phyloP scores from a whole-genome alignment of 1,140 invertebrate genomes.

The Glomeris maerens region DNA sequence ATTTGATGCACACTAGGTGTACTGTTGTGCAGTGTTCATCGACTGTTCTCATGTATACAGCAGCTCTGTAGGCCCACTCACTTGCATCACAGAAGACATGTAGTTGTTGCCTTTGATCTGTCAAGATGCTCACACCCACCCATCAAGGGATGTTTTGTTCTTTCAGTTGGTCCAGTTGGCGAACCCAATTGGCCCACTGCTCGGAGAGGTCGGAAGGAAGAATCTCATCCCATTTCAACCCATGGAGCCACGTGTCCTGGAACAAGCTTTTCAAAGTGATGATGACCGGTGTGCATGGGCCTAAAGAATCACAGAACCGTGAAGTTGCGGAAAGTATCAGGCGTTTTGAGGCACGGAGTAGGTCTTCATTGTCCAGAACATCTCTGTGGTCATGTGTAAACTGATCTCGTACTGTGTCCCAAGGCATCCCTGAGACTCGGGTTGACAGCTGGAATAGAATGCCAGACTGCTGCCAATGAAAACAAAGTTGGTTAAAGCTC shows the following conservation, averaged over 20 bases:
- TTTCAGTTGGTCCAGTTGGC: conserved; percentile 12
- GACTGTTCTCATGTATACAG: conserved; percentile 20
- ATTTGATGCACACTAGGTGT: conserved; percentile 23
- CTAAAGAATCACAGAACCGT: conserved; percentile 10
- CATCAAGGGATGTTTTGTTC: conserved; percentile 20
- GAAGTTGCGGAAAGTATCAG: no score
- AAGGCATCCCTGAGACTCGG: no score
- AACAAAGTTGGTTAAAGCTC: no score
- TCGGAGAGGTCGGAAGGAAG: conserved; percentile 6
- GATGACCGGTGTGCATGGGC: conserved; percentile 2
- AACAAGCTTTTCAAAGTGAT: conserved; percentile 10
- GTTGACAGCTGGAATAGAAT: no score
- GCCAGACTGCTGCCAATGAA: no score
- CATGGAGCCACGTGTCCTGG: conserved; percentile 6
- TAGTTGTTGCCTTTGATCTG: conserved; percentile 9
- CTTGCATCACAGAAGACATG: conserved; percentile 29
- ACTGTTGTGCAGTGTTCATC: conserved; percentile 6
- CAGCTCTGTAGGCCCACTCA: conserved; percentile 22
- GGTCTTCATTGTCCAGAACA: no score
- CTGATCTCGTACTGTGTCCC: no score
- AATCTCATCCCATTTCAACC: conserved; percentile 13
- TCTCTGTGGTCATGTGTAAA: no score
- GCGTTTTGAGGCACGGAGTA: no score
- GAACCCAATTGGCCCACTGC: conserved; percentile 18
- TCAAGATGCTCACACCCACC: conserved; percentile 10